Evolutionary conservation across 2,113 vertebrate species (phyloP).

Genomic region (Periophthalmus modestus): DNA sequence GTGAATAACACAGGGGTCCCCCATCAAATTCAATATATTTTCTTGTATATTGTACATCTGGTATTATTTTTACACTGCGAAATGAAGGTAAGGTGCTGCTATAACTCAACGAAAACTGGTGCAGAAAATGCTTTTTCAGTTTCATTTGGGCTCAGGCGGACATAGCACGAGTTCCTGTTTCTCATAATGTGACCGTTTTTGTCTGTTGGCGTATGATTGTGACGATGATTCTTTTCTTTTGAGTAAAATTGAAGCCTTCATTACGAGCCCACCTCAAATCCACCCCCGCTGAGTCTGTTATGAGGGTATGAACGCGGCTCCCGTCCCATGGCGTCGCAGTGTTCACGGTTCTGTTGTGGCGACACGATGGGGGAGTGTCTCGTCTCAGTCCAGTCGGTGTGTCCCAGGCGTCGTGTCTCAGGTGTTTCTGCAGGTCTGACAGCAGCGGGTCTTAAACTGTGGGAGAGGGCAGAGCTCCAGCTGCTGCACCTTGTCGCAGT

Average conservation of each 20-base stretch:
- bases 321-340: slow-evolving; percentile 14
- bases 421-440: slow-evolving; percentile 87
- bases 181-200: slow-evolving; percentile 17
- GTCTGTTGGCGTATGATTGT: slow-evolving; percentile 3
- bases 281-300: slow-evolving; percentile 20
- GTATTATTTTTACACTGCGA: background rate
- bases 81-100: background rate
- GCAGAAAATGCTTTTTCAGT: background rate
- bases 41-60: background rate
- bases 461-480: slow-evolving; percentile 90
- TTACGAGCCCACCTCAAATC: slow-evolving; percentile 26
- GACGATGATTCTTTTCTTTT: background rate
- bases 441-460: slow-evolving; percentile 93
- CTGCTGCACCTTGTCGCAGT: slow-evolving; percentile 94
- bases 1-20: slow-evolving; percentile 49
- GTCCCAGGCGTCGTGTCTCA: slow-evolving; percentile 67
- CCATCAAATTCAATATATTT: slow-evolving; percentile 7
- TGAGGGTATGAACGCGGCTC: slow-evolving; percentile 26
- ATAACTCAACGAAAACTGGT: background rate
- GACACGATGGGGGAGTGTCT: slow-evolving; percentile 26
- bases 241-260: slow-evolving; percentile 55
- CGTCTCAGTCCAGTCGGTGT: slow-evolving; percentile 26
- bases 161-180: slow-evolving; percentile 4
- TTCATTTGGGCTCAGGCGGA: slow-evolving; percentile 8
- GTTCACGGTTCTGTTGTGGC: slow-evolving; percentile 7